Percentiles rank a stretch among this genome's conserved stretches.
phyloP scores from a whole-genome alignment of 2,888 invertebrate genomes.

The Heliconius erato region DNA sequence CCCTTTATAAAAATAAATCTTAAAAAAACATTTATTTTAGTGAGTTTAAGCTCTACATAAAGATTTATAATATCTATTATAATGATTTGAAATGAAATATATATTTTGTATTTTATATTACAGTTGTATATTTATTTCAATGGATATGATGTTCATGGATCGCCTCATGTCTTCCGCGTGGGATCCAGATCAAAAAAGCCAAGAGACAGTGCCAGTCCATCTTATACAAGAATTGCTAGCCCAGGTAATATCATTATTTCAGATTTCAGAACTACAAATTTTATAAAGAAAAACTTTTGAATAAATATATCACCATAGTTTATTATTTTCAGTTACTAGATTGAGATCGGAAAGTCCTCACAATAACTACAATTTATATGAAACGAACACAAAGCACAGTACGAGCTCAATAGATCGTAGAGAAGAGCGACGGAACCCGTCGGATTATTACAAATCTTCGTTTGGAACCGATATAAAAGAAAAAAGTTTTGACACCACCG shows the following conservation, averaged over 20 bases:
- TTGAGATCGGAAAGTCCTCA: slow-evolving; percentile 81
- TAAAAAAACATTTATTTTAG: too few relatives aligned
- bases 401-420: slow-evolving; percentile 78
- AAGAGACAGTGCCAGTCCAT: slow-evolving; percentile 78
- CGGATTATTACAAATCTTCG: slow-evolving; percentile 79
- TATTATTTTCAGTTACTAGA: slow-evolving; percentile 72
- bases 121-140: slow-evolving; percentile 97
- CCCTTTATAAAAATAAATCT: too few relatives aligned
- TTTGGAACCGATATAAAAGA: slow-evolving; percentile 76
- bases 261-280: background rate
- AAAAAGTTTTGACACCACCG: slow-evolving; percentile 78
- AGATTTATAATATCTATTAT: background rate
- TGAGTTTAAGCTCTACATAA: background rate
- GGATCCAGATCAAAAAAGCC: slow-evolving; percentile 88
- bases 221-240: slow-evolving; percentile 84
- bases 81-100: background rate
- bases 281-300: slow-evolving; percentile 12
- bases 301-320: slow-evolving; percentile 11
- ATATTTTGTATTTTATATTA: slow-evolving; percentile 50
- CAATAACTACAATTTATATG: slow-evolving; percentile 76
- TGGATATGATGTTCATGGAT: slow-evolving; percentile 93
- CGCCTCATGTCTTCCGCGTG: slow-evolving; percentile 94
- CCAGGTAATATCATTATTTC: slow-evolving; percentile 68
- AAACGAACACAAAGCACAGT: slow-evolving; percentile 73
- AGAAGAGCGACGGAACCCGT: slow-evolving; percentile 77